Evolutionary conservation across 2,113 vertebrate species (phyloP), one percentile per base, ranked within the genome.

Genomic region (Perca flavescens): DNA sequence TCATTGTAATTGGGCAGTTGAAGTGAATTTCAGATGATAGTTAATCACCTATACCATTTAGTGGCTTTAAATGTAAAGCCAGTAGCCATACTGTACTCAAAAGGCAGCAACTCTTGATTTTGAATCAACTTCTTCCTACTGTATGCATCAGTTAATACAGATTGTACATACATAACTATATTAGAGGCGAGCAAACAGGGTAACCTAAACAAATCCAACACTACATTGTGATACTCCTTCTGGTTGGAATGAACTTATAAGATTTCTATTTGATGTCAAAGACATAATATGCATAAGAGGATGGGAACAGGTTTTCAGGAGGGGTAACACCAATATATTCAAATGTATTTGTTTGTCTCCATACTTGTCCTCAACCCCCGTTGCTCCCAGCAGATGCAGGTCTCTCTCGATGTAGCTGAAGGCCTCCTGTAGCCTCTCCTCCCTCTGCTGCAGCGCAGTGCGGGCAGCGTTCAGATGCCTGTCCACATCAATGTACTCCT

Each of bases 361-460:
- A 84, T 96, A 97, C 98, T 96, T 98, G 95, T 99, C 98, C 92
- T 99, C 98, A n/a, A 99, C 98, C 76, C 96, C 98, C 1, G 98
- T 98, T 63, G 97, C 97, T 85, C 98, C 98, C 52, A 99, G 96
- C 66, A 99, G 74, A n/a, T 97, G 94, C 89, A 99, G 93, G 80
- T 99, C 96, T 89, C 86, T 97, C 89, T 99, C 98, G 49, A 98
- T 97, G 89, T 95, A 96, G 93, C 92, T 94, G 91, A 99, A 99
- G 21, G 94, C 96, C 70, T 97, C 94, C 66, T 96, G 94, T 28
- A 99, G 84, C 52, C 93, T 94, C 82, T 99, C 97, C 65, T 99
- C 98, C 54, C 97, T 95, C 46, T 97, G 97, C 56, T 99, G 97
- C 88, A 99, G 95, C 64, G 98, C 97, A 1, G 98, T 99, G 62